phyloP scores from a whole-genome alignment of 2,888 invertebrate species.

The Mamestra brassicae region DNA sequence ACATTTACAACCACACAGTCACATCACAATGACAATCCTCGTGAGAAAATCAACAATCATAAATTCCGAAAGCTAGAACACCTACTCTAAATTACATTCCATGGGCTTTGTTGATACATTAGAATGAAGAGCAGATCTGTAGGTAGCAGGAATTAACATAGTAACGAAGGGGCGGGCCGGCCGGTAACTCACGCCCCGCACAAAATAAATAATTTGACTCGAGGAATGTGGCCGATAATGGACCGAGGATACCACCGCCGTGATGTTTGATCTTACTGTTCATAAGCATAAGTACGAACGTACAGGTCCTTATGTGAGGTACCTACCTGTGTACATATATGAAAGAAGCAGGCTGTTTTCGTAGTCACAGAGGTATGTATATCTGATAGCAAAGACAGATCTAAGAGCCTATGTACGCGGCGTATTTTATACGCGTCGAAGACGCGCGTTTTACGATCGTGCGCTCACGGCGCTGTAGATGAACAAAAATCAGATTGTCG shows the following conservation, averaged over 20 bases:
- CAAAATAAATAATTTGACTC: conserved; percentile 87
- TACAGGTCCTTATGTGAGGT: conserved; percentile 12
- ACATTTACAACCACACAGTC: neutral
- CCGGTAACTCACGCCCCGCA: conserved; percentile 88
- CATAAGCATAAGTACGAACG: conserved; percentile 14
- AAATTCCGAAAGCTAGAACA: conserved; percentile 40
- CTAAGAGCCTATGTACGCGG: too few species aligned
- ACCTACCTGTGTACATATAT: neutral
- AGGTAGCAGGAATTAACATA: conserved; percentile 87
- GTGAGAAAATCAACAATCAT: conserved; percentile 45
- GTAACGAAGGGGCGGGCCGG: conserved; percentile 89
- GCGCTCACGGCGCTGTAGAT: too few species aligned
- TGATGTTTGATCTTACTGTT: conserved; percentile 64
- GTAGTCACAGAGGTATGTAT: neutral
- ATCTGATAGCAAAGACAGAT: neutral
- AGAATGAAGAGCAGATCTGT: conserved; percentile 70
- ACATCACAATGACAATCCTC: conserved; percentile 13
- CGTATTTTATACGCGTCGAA: too few species aligned
- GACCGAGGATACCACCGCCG: conserved; percentile 64
- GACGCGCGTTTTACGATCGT: too few species aligned
- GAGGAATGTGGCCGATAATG: conserved; percentile 83
- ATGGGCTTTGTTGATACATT: conserved; percentile 64
- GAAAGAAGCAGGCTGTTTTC: neutral
- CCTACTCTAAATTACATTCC: conserved; percentile 55
- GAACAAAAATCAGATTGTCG: too few species aligned